A percentile compares a stretch with the other conserved stretches of the same genome.
phyloP scores from a whole-genome alignment of 92 coral and sea anemone species.

The Phenganax stokvisi region DNA sequence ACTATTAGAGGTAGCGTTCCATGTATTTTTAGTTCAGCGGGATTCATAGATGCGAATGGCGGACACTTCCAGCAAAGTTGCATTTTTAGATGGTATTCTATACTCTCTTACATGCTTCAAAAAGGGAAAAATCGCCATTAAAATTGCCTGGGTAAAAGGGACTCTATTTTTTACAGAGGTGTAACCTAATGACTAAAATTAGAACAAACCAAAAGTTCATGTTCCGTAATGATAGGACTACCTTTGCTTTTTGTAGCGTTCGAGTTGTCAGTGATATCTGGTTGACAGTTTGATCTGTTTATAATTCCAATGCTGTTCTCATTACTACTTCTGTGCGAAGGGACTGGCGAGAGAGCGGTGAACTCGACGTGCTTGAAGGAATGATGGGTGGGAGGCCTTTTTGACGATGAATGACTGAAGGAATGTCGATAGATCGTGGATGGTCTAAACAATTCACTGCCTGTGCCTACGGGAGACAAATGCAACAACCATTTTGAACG shows the following conservation, averaged over 20 bases:
- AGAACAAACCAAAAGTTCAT: too few species aligned
- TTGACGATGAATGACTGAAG: background rate
- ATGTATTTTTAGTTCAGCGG: too few species aligned
- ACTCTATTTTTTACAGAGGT: too few species aligned
- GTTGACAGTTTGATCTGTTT: background rate
- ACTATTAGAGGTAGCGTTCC: too few species aligned
- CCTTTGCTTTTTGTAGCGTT: slow-evolving; percentile 22
- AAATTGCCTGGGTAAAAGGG: too few species aligned
- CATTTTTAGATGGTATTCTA: too few species aligned
- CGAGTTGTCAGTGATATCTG: slow-evolving; percentile 18
- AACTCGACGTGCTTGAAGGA: slow-evolving; percentile 93
- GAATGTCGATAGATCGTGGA: background rate
- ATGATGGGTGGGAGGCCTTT: slow-evolving; percentile 14
- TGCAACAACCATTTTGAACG: too few species aligned
- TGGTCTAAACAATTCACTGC: slow-evolving; percentile 9
- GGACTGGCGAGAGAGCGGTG: slow-evolving; percentile 89
- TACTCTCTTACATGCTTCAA: too few species aligned
- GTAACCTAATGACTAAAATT: too few species aligned
- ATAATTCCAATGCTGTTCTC: slow-evolving; percentile 41
- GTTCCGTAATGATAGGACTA: background rate
- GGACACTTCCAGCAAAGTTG: too few species aligned
- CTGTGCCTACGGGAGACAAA: background rate
- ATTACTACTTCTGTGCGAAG: slow-evolving; percentile 83
- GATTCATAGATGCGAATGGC: too few species aligned
- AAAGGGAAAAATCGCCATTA: too few species aligned